These are phyloP conservation scores for Paralvinella palmiformis DNA, from an alignment of 1,140 invertebrate genomes.

Conservation along the genomic window DNA sequence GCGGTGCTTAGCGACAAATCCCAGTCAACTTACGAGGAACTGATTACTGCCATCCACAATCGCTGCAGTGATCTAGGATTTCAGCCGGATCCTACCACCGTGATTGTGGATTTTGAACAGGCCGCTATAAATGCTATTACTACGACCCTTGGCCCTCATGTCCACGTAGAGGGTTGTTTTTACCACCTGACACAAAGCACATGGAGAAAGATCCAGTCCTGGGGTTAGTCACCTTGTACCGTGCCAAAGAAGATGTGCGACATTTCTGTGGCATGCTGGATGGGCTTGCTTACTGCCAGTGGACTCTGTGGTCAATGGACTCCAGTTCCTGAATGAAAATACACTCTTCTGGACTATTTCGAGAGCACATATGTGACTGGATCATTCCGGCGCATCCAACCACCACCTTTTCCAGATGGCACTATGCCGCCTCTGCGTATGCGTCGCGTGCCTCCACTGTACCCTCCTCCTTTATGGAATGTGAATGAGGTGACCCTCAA, in stretches of 20 bases:
- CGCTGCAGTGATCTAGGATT: neutral
- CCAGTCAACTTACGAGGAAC: slow-evolving; percentile 3
- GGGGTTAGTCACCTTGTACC: neutral
- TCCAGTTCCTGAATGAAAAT: neutral
- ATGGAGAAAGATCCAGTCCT: neutral
- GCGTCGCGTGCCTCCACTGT: neutral
- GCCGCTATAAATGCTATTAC: neutral
- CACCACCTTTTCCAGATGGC: neutral
- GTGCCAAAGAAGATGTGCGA: neutral
- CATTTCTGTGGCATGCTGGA: neutral
- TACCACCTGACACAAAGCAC: neutral
- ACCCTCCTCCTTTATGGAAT: neutral
- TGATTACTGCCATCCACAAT: neutral
- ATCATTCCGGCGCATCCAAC: neutral
- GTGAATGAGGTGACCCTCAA: neutral
- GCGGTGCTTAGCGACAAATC: neutral
- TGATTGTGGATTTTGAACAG: neutral
- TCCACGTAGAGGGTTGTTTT: neutral
- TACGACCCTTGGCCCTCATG: neutral
- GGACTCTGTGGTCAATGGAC: neutral
- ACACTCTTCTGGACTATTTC: neutral
- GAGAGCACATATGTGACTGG: neutral
- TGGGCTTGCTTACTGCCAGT: neutral
- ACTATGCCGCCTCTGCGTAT: neutral
- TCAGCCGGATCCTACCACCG: neutral